Base-by-base conservation (phyloP, 2,888 invertebrate species). In the Thera britannica region DNA sequence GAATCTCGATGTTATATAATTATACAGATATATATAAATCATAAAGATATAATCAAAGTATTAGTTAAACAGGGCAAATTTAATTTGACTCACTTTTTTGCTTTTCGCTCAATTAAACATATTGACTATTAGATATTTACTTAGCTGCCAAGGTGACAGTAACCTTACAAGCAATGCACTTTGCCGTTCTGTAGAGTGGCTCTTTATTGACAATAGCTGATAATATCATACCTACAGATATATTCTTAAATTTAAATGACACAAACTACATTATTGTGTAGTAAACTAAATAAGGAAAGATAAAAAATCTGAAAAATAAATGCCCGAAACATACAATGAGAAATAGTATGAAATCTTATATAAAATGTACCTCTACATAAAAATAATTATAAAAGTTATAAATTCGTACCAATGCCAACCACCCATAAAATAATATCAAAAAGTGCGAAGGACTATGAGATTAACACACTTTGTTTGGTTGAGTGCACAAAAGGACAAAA, bases 21-120 rank as follows among this genome's bases (percentile, higher is more conserved):
- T 4, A 41, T 41, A 44, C 9, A 7, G 5, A 41, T 80, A 83
- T 72, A 83, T 83, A 23, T 23, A 23, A 87, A 85, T 88, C 89
- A 89, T 34, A 52, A 52, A 86, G 87, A 89, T 87, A 2, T 82
- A 61, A 69, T 59, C 48, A 9, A 52, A 34, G 38, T 44, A 52
- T 44, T 35, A 51, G 36, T 0, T 4, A 56, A 56, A 60, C 23
- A 36, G 23, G 23, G 34, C 44, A 38, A 8, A 44, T 52, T 51
- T 12, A 2, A 2, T 12, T 12, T 51, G 12, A 0, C 3, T 48
- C 11, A 11, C 23, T 23, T 51, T 23, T 6, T 23, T 12, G 11
- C 6, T 23, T 51, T 51, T 51, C 11, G 12, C 23, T 23, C 12
- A 51, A 12, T 23, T 23, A 0, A 51, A 51, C 49, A 49, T 9